Evolutionary conservation across 2,113 vertebrate species (phyloP), one percentile per base, ranked within the genome.

Genomic region (Anarrhichthys ocellatus): DNA sequence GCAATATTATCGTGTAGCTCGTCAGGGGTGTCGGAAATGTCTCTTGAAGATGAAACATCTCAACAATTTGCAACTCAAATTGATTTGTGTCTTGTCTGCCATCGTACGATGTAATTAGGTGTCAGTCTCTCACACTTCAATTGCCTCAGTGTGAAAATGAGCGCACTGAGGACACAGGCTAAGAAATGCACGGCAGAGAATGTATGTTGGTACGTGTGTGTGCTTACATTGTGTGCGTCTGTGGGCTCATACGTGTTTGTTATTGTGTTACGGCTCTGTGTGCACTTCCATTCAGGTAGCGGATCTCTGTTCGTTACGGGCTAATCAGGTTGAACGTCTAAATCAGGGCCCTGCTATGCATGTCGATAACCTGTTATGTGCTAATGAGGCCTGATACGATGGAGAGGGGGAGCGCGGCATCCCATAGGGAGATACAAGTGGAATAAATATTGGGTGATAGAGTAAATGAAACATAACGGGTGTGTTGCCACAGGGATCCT

Each of bases 301-400:
- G 5, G 32, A 76, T 91, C 85, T 90, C 54, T 20, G 67, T 87
- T 92, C 88, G 91, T 93, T 94, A 93, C 77, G 81, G 65, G 65
- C 76, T 94, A 94, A 95, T 94, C 91, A 92, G 87, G 87, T 93
- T 92, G 90, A 94, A 88, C 82, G 84, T 91, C 90, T 91, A 94
- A 95, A 94, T 94, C 84, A 91, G 89, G 87, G 76, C 71, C 91
- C 91, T 89, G 92, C 90, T 76, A 89, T 93, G 95, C 93, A 95
- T 95, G 88, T 92, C 76, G 85, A 94, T 94, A 88, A 87, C 87
- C 91, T 91, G 92, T 95, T 95, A 95, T 83, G 87, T 64, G 87
- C 84, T 95, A 95, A 95, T 94, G 93, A 92, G 89, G 71, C 83
- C 88, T 84, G 85, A 87, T 84, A 76, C 46, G 61, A 83, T 76